phyloP scores from a whole-genome alignment of 2,113 vertebrate species.

The Egretta garzetta region DNA sequence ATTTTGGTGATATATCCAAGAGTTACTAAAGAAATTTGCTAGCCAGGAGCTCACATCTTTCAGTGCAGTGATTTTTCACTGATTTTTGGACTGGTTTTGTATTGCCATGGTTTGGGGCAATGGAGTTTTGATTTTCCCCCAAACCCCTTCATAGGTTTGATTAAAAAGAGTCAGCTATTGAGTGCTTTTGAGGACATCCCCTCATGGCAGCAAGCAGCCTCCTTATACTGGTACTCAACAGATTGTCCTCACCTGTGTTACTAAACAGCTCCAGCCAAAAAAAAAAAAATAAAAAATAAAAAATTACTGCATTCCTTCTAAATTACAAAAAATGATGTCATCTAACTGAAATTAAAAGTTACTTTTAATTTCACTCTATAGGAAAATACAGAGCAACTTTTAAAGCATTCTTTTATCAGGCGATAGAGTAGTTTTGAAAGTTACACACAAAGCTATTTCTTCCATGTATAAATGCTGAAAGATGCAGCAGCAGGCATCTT shows the following conservation, averaged over 20 bases:
- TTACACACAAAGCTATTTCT: not conserved
- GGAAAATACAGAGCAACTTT: constrained; percentile 16
- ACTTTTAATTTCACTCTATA: constrained; percentile 20
- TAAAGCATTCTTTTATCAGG: constrained; percentile 23
- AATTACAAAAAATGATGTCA: not conserved
- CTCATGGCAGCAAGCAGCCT: not conserved
- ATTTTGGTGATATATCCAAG: not conserved
- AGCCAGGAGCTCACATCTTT: not conserved
- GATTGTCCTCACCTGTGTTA: constrained; percentile 29
- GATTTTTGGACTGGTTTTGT: not conserved
- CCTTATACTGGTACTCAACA: constrained; percentile 2
- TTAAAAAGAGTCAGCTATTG: not conserved
- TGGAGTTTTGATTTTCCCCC: not conserved
- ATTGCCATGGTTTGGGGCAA: not conserved
- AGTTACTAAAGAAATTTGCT: not conserved
- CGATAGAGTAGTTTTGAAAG: constrained; percentile 42
- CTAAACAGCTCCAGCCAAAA: not conserved
- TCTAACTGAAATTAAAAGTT: not conserved
- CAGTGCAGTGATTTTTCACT: not conserved
- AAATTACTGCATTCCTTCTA: not conserved
- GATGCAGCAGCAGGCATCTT: constrained; percentile 18
- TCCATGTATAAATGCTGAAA: not conserved
- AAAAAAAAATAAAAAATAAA: not conserved
- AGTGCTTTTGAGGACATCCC: not conserved
- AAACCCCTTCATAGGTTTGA: not conserved